Percentiles rank a stretch among this genome's conserved stretches.
phyloP scores from a whole-genome alignment of 2,797 vertebrate species.

The Anguilla pacifica region DNA sequence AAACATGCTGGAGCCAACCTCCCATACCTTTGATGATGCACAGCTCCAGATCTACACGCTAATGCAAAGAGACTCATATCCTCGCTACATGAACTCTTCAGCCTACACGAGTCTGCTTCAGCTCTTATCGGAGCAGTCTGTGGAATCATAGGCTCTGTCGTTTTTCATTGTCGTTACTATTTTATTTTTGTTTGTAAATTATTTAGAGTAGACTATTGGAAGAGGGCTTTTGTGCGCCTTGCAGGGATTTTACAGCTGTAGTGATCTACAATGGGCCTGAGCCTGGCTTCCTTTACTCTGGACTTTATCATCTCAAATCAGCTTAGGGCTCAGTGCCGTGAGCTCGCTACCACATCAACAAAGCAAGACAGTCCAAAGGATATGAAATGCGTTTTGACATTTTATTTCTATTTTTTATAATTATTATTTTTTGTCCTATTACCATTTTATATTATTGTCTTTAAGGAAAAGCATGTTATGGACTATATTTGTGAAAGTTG shows the following conservation, averaged over 20 bases:
- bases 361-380: conserved; percentile 7
- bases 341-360: neutral
- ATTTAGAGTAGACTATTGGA: conserved; percentile 9
- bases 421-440: neutral
- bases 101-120: conserved; percentile 85
- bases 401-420: neutral
- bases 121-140: conserved; percentile 23
- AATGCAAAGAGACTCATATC: conserved; percentile 99
- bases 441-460: neutral
- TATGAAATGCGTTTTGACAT: conserved; percentile 3
- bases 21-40: conserved; percentile 93
- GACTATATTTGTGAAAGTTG: conserved; percentile 20
- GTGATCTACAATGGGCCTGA: neutral
- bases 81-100: conserved; percentile 90
- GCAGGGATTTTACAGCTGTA: conserved; percentile 20
- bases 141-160: conserved; percentile 10
- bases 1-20: conserved; percentile 92
- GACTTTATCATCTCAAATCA: conserved; percentile 10
- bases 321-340: neutral
- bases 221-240: neutral
- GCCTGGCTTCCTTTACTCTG: neutral
- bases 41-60: conserved; percentile 97
- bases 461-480: conserved; percentile 14
- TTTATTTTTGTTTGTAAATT: conserved; percentile 11
- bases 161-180: neutral